phyloP scores from a whole-genome alignment of 1,140 invertebrate species.

The Patella vulgata region DNA sequence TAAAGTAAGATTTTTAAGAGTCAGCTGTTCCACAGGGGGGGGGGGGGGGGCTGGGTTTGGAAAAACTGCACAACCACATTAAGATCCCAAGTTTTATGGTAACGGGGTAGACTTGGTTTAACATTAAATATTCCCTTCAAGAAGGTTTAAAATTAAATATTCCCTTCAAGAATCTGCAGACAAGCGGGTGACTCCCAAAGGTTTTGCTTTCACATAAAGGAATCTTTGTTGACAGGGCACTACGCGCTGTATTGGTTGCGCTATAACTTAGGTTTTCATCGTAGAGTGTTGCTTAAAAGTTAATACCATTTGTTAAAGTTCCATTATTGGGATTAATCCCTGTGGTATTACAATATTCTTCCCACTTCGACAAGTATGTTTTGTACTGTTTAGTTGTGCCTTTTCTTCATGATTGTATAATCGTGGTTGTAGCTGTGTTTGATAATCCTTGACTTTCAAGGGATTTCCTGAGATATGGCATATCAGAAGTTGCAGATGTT shows the following conservation, averaged over 20 bases:
- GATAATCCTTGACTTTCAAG: constrained; percentile 12
- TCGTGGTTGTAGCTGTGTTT: constrained; percentile 19
- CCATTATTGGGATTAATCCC: constrained; percentile 13
- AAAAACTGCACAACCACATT: constrained; percentile 15
- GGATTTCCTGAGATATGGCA: constrained; percentile 25
- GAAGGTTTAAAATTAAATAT: constrained; percentile 23
- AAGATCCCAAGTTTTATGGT: constrained; percentile 26
- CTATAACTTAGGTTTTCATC: constrained; percentile 11
- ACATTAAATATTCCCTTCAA: not conserved
- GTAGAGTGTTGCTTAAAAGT: constrained; percentile 22
- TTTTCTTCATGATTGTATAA: constrained; percentile 23
- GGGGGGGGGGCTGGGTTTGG: not conserved
- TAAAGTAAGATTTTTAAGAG: no score
- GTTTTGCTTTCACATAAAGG: not conserved
- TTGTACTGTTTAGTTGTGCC: constrained; percentile 26
- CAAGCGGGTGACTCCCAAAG: constrained; percentile 11
- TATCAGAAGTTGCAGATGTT: constrained; percentile 21
- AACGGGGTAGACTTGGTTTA: constrained; percentile 5
- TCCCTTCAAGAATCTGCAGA: constrained; percentile 18
- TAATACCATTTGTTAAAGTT: constrained; percentile 10
- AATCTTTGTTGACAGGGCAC: constrained; percentile 14
- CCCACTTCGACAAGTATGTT: constrained; percentile 24
- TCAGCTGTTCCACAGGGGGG: no score
- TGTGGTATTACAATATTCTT: constrained; percentile 11
- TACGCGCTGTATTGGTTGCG: constrained; percentile 24